phyloP scores from a whole-genome alignment of 2,888 invertebrate species.

The Anticlea derivata region DNA sequence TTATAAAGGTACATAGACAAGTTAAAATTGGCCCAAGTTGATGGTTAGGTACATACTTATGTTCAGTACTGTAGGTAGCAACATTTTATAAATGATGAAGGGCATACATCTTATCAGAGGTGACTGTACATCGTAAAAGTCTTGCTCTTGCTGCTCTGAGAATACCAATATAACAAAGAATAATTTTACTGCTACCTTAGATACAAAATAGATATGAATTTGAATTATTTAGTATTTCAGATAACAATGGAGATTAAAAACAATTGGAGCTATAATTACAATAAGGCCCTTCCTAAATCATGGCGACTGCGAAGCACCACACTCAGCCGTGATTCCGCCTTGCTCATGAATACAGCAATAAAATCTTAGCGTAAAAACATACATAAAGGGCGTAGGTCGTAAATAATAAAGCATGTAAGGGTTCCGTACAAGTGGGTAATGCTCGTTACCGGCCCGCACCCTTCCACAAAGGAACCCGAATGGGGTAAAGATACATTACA shows the following conservation, averaged over 20 bases:
- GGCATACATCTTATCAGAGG: too few relatives aligned
- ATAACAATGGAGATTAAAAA: slow-evolving; percentile 7
- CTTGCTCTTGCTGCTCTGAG: too few relatives aligned
- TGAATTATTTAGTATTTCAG: background rate
- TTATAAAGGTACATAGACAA: too few relatives aligned
- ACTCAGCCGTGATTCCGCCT: slow-evolving; percentile 57
- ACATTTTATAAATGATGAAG: too few relatives aligned
- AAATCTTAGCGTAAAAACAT: slow-evolving; percentile 82
- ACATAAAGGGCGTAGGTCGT: slow-evolving; percentile 77
- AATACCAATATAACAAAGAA: too few relatives aligned
- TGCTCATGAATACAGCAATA: slow-evolving; percentile 79
- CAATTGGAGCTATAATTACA: slow-evolving; percentile 6
- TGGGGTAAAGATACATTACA: slow-evolving; percentile 76
- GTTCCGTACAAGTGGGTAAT: slow-evolving; percentile 65
- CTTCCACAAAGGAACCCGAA: slow-evolving; percentile 73
- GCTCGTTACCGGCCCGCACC: slow-evolving; percentile 73
- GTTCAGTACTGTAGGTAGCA: too few relatives aligned
- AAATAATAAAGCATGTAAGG: slow-evolving; percentile 81
- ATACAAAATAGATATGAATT: too few relatives aligned
- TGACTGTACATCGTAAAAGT: too few relatives aligned
- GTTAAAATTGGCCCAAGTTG: too few relatives aligned
- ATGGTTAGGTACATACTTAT: too few relatives aligned
- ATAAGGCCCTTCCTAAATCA: slow-evolving; percentile 21
- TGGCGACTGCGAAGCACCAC: slow-evolving; percentile 20
- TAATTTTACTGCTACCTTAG: too few relatives aligned